phyloP scores from a whole-genome alignment of 2,888 invertebrate genomes.

The Conchocele bisecta region DNA sequence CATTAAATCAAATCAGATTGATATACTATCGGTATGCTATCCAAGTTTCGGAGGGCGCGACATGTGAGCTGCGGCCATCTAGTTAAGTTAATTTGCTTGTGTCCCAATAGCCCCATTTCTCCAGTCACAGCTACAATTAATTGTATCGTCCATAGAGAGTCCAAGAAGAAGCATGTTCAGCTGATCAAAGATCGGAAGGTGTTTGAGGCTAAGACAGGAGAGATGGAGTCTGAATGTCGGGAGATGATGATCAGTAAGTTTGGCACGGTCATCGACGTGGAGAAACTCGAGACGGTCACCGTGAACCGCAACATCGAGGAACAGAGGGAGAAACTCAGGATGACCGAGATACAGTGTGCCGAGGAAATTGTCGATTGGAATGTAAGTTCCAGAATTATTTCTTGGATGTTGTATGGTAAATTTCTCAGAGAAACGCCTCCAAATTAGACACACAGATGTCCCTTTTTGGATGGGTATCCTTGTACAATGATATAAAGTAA shows the following conservation, averaged over 20 bases:
- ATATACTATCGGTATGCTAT: no score
- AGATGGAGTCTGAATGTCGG: slow-evolving; percentile 80
- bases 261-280: slow-evolving; percentile 81
- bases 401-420: not conserved
- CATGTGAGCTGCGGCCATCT: no score
- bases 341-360: slow-evolving; percentile 77
- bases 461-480: no score
- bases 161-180: slow-evolving; percentile 79
- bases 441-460: no score
- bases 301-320: slow-evolving; percentile 82
- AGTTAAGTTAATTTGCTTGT: no score
- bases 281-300: slow-evolving; percentile 82
- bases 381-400: slow-evolving; percentile 67
- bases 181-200: slow-evolving; percentile 80
- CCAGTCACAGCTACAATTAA: no score
- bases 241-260: slow-evolving; percentile 82
- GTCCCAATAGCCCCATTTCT: no score
- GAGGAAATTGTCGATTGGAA: slow-evolving; percentile 77
- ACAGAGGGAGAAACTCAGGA: slow-evolving; percentile 80
- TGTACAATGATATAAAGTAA: no score
- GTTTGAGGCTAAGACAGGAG: slow-evolving; percentile 78
- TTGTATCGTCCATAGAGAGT: slow-evolving; percentile 79
- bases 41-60: no score
- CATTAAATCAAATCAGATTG: no score
- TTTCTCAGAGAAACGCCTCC: not conserved